These are phyloP conservation scores for Pelecanoides urinatrix DNA, from an alignment of 2,113 vertebrate species.

Conservation along the genomic window DNA sequence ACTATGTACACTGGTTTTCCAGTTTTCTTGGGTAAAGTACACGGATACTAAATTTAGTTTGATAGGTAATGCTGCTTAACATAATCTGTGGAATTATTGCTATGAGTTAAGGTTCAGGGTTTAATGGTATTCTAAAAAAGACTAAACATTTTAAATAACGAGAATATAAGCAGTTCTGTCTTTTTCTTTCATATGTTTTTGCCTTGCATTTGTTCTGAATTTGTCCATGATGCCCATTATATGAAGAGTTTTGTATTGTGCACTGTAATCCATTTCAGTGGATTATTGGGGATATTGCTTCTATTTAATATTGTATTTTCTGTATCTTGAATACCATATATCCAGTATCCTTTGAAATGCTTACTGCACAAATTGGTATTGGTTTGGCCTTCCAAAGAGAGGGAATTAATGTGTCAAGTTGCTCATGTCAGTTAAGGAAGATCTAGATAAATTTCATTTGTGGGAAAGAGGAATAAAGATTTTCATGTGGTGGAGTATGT, in stretches of 20 bases:
- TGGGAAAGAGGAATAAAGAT: not conserved
- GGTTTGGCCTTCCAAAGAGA: not conserved
- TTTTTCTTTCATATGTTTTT: not conserved
- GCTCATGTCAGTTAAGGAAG: not conserved
- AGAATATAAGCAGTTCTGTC: not conserved
- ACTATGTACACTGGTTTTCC: not conserved
- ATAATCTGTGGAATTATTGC: not conserved
- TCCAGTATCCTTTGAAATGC: not conserved
- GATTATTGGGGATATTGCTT: not conserved
- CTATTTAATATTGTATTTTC: not conserved
- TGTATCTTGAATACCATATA: not conserved
- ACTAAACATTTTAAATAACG: not conserved
- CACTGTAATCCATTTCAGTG: not conserved
- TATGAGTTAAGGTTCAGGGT: not conserved
- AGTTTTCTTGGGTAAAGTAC: not conserved
- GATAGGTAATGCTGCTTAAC: not conserved
- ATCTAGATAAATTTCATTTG: not conserved
- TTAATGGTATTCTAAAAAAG: not conserved
- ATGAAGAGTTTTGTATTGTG: not conserved
- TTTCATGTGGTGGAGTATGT: not conserved
- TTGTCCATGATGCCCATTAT: not conserved
- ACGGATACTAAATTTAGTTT: not conserved
- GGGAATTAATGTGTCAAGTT: not conserved
- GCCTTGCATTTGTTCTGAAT: not conserved
- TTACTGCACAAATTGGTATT: not conserved